Evolutionary conservation across 2,797 vertebrate genomes (phyloP).

Genomic region (Corythornis leucogaster): DNA sequence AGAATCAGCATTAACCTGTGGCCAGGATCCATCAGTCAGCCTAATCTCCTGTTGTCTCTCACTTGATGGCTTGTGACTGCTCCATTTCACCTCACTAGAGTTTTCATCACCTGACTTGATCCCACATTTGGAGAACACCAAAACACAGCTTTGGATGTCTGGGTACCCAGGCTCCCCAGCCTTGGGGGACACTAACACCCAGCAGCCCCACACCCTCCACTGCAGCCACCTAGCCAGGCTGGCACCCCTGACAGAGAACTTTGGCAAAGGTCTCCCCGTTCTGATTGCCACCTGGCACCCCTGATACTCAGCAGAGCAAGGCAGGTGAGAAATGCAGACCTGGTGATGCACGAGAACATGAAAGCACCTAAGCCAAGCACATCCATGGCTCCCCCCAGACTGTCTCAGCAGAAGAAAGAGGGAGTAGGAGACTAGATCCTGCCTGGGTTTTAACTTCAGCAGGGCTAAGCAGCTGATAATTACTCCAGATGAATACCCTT

Average conservation of each 20-base stretch:
- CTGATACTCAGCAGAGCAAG: not conserved
- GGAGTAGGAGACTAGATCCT: not conserved
- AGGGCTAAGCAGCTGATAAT: conserved; percentile 46
- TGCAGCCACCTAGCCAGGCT: not conserved
- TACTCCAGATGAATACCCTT: conserved; percentile 11
- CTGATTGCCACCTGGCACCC: not conserved
- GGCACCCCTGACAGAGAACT: not conserved
- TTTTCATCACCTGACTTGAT: not conserved
- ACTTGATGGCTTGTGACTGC: not conserved
- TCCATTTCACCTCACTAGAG: not conserved
- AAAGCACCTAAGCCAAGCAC: not conserved
- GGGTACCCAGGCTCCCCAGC: not conserved
- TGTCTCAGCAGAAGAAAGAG: not conserved
- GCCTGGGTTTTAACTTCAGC: not conserved
- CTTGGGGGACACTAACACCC: accelerated
- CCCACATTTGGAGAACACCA: accelerated
- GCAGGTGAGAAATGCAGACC: not conserved
- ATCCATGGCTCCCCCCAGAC: not conserved
- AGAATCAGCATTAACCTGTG: not conserved
- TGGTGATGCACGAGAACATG: not conserved
- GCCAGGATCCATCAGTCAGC: not conserved
- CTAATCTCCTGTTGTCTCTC: not conserved
- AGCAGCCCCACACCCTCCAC: not conserved
- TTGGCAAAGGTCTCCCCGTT: not conserved
- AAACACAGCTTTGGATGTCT: not conserved